Percentiles rank a stretch among this genome's conserved stretches.
Evolutionary conservation across 2,113 vertebrate species (phyloP).

Genomic region (Gambusia affinis): DNA sequence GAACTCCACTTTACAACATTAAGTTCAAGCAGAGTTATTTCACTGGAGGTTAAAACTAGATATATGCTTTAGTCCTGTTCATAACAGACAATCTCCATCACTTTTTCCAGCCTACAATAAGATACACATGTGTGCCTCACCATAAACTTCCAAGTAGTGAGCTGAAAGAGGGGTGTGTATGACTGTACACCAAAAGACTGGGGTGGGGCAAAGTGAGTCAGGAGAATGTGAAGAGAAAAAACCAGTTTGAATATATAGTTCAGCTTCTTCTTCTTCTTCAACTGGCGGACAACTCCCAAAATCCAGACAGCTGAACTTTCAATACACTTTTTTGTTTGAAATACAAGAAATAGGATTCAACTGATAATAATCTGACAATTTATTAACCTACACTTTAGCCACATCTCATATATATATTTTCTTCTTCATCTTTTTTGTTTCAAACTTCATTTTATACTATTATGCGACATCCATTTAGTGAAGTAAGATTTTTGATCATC

Average conservation of each 20-base stretch:
- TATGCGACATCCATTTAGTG: neutral
- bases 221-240: constrained; percentile 27
- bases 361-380: neutral
- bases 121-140: constrained; percentile 1
- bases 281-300: neutral
- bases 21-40: neutral
- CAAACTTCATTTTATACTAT: neutral
- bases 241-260: constrained; percentile 10
- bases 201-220: constrained; percentile 54
- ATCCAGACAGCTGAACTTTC: constrained; percentile 13
- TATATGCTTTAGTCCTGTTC: neutral
- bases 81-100: neutral
- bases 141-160: constrained; percentile 30
- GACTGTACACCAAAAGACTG: constrained; percentile 14
- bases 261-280: neutral
- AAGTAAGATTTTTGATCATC: neutral
- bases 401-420: neutral
- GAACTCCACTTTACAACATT: neutral
- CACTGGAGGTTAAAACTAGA: neutral
- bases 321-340: neutral
- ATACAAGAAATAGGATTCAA: neutral
- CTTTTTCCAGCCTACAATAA: constrained; percentile 15
- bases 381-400: neutral
- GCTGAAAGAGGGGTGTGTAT: constrained; percentile 23
- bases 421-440: neutral